Conservation (phyloP, 1,140 invertebrate genomes). For the Bradysia coprophila region DNA sequence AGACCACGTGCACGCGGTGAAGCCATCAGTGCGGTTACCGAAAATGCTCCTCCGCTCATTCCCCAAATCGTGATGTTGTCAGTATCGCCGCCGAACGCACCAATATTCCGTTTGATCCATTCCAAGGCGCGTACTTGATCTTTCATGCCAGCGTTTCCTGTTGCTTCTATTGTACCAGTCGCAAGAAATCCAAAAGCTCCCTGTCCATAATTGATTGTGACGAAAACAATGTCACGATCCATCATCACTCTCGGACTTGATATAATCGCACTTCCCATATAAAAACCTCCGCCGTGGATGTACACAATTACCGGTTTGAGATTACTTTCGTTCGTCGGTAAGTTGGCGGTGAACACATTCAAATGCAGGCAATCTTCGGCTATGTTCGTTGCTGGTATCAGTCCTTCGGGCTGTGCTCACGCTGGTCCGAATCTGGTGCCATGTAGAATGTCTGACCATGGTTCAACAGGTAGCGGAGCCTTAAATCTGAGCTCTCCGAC, state of each 20-base stretch:
- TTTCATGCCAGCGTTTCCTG: constrained; percentile 55
- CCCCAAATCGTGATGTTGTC: constrained; percentile 45
- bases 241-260: constrained; percentile 40
- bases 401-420: no score
- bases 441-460: no score
- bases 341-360: constrained; percentile 43
- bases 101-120: constrained; percentile 56
- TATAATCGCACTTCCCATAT: no score
- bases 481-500: no score
- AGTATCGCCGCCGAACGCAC: constrained; percentile 53
- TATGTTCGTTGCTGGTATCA: no score
- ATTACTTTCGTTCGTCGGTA: constrained; percentile 8
- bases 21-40: constrained; percentile 42
- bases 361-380: constrained; percentile 57
- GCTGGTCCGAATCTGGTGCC: no score
- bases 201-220: constrained; percentile 54
- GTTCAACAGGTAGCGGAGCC: no score
- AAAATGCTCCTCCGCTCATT: constrained; percentile 46
- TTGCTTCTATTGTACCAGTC: constrained; percentile 37
- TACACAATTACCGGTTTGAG: constrained; percentile 14
- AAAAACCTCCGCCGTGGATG: constrained; percentile 20
- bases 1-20: constrained; percentile 46
- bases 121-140: constrained; percentile 52
- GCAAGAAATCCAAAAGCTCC: constrained; percentile 42
- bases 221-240: constrained; percentile 40